Conservation (phyloP, 2,797 vertebrate genomes). For the Pelochelys cantorii region DNA sequence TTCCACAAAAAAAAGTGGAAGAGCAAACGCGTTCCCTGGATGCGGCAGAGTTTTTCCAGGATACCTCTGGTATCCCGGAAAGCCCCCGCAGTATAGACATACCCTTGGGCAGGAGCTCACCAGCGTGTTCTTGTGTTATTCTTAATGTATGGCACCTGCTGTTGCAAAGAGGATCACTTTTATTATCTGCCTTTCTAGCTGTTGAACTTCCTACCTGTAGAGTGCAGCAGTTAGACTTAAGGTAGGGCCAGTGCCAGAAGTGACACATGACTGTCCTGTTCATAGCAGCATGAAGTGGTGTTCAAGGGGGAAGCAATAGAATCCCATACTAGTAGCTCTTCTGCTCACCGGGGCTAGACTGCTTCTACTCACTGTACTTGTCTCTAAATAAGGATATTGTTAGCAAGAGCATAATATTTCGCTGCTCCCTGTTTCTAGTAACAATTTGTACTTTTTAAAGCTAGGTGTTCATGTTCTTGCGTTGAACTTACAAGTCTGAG, state of each 20-base stretch:
- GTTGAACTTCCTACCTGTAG: neutral
- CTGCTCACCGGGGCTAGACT: neutral
- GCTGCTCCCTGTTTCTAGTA: neutral
- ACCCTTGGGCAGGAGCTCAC: no score
- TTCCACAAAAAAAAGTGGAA: no score
- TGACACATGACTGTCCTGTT: neutral
- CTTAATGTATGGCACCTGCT: neutral
- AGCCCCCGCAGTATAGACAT: no score
- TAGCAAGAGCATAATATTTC: neutral
- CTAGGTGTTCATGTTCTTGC: neutral
- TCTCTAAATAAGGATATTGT: neutral
- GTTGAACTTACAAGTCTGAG: neutral
- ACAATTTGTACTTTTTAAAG: neutral
- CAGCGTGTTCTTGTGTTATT: neutral
- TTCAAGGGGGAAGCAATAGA: neutral
- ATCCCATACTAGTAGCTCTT: neutral
- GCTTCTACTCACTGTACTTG: neutral
- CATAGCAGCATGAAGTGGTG: neutral
- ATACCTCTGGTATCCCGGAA: no score
- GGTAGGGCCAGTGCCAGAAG: neutral
- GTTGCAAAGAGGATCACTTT: neutral
- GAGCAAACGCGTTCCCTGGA: no score
- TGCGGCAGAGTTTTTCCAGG: no score
- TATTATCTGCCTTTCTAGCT: neutral
- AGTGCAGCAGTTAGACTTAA: neutral